Evolutionary conservation across 2,113 vertebrate species (phyloP), one percentile per base, ranked within the genome.

Genomic region (Proteles cristata): DNA sequence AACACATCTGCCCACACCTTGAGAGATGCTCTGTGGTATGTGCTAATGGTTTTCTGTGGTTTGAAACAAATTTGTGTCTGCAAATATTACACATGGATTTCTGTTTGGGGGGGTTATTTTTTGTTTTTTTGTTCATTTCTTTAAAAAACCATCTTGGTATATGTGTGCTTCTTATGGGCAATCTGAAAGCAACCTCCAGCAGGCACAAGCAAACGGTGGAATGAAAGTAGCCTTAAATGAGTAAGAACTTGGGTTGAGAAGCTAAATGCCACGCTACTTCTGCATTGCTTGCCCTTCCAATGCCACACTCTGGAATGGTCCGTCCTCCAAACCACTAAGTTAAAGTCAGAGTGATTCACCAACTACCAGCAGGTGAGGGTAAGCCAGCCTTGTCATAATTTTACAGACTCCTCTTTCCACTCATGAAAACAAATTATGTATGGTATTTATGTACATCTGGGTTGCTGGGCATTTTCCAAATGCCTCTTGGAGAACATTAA

Each of bases 401-500:
- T 92, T 63, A 45, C 33, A 86, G 58, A 58, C 53, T 95, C 96
- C 94, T 92, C 92, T 97, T 96, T 92, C 88, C 86, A 84, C 11
- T 69, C 79, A 87, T 21, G 68, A 90, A 69, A 85, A 97, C 94
- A 96, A 95, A 93, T 91, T 98, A 97, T 98, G 96, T 85, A 96
- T 93, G 95, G 97, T 97, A 97, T 87, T 93, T 96, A 65, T 21
- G 61, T 83, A 80, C 97, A 98, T 97, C 98, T 98, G 98, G 14
- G 86, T 53, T 96, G 66, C 95, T 98, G 98, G 98, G 98, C 83
- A 88, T 97, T 96, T 98, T 96, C 98, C 98, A 99, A 98, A 98
- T 98, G 97, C 96, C 33, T 98, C 97, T 98, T 97, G 97, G 98
- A 98, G 97, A 98, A 97, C 74, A 97, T 97, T 97, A 96, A 96